These are phyloP conservation scores for Pomatorhinus ruficollis DNA, from an alignment of 2,113 vertebrate genomes.

Conservation along the genomic window DNA sequence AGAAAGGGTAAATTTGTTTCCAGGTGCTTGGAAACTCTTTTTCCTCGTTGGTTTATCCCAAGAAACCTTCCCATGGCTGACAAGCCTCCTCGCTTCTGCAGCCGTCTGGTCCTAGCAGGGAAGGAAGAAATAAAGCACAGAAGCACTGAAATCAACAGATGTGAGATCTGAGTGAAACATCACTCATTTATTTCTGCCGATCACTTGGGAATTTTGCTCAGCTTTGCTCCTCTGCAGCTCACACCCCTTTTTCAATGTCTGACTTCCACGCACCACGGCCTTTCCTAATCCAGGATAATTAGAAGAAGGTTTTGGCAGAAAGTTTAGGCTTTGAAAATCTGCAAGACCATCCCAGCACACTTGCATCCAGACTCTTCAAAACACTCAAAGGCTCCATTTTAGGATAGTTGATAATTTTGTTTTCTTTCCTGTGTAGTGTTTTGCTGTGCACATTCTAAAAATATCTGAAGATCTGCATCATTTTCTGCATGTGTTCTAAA, in stretches of 20 bases:
- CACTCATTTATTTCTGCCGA: background rate
- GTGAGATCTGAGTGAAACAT: background rate
- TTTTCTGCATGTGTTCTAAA: background rate
- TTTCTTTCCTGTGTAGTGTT: background rate
- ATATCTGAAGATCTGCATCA: background rate
- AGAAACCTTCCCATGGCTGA: background rate
- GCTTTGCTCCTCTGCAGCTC: background rate
- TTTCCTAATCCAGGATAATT: background rate
- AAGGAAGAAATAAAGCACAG: background rate
- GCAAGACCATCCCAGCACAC: background rate
- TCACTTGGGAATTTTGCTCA: background rate
- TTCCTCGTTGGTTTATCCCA: background rate
- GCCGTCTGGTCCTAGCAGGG: background rate
- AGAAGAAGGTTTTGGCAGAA: background rate
- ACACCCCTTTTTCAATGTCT: accelerated
- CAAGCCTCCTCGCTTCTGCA: background rate
- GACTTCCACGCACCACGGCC: accelerated
- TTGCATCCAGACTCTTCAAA: background rate
- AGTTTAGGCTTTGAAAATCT: background rate
- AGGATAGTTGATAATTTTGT: background rate
- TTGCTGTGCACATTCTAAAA: background rate
- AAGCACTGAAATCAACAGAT: background rate
- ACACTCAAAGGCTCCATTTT: background rate
- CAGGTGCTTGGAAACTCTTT: background rate
- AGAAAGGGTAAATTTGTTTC: background rate